Evolutionary conservation across 2,113 vertebrate genomes (phyloP).

Genomic region (Smithornis capensis): DNA sequence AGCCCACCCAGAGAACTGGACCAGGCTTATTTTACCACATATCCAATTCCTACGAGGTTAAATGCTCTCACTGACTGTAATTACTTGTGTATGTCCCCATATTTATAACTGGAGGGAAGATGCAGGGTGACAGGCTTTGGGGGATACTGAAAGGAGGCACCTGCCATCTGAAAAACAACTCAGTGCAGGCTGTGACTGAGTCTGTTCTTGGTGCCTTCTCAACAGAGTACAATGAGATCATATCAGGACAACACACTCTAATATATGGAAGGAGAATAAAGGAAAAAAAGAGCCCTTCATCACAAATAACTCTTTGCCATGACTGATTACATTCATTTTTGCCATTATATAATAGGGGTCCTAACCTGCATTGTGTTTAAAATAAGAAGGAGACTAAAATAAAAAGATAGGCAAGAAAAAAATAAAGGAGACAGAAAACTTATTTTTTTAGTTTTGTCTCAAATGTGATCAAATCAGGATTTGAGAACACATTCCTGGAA

Average conservation of each 20-base stretch:
- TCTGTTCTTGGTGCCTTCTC: neutral
- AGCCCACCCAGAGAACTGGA: neutral
- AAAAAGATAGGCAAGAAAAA: neutral
- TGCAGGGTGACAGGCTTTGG: neutral
- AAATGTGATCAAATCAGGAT: neutral
- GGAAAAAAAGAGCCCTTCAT: neutral
- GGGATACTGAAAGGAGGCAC: neutral
- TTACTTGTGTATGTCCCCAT: neutral
- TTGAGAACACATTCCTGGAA: neutral
- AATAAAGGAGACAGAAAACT: neutral
- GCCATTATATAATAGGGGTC: neutral
- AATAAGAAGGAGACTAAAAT: neutral
- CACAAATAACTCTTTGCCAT: conserved; percentile 23
- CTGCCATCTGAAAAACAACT: neutral
- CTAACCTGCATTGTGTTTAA: neutral
- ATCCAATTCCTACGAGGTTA: neutral
- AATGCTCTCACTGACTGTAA: neutral
- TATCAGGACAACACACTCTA: neutral
- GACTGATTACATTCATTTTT: neutral
- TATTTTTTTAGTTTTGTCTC: neutral
- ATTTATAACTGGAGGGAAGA: neutral
- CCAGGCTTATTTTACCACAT: neutral
- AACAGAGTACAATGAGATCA: neutral
- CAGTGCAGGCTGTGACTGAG: neutral
- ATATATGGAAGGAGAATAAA: neutral